These are phyloP conservation scores for Troglohyphantes excavatus DNA, from an alignment of 2,888 invertebrate species.

Conservation along the genomic window DNA sequence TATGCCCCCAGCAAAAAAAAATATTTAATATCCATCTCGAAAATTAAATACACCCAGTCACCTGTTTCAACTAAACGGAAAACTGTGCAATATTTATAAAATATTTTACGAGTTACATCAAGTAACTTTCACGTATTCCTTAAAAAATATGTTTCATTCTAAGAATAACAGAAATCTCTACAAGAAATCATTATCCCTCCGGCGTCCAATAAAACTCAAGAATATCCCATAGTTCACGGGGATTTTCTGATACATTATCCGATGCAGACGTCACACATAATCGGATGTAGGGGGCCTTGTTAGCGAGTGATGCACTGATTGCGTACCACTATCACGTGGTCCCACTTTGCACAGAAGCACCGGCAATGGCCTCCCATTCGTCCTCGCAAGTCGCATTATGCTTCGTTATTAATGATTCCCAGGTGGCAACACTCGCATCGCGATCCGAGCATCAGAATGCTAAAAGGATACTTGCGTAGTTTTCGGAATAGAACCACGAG, in stretches of 20 bases:
- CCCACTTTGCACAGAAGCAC: slow-evolving; percentile 35
- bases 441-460: slow-evolving; percentile 50
- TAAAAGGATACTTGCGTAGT: slow-evolving; percentile 6
- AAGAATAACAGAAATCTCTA: slow-evolving; percentile 7
- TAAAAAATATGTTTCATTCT: slow-evolving; percentile 25
- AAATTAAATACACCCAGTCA: too few relatives aligned
- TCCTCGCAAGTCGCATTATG: slow-evolving; percentile 63
- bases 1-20: too few relatives aligned
- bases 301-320: slow-evolving; percentile 40
- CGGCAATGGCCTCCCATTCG: slow-evolving; percentile 42
- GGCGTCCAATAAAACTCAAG: slow-evolving; percentile 30
- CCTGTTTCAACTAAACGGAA: too few relatives aligned
- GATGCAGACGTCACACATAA: slow-evolving; percentile 62
- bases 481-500: slow-evolving; percentile 12
- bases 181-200: slow-evolving; percentile 23
- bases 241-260: slow-evolving; percentile 38
- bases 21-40: too few relatives aligned
- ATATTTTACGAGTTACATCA: slow-evolving; percentile 10
- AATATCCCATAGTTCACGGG: background rate
- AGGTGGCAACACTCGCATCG: slow-evolving; percentile 71
- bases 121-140: slow-evolving; percentile 20
- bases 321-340: slow-evolving; percentile 59
- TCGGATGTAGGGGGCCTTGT: slow-evolving; percentile 30
- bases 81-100: too few relatives aligned
- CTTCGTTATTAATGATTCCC: slow-evolving; percentile 69